Conservation (phyloP, 2,888 invertebrate species). For the Cabera pusaria region DNA sequence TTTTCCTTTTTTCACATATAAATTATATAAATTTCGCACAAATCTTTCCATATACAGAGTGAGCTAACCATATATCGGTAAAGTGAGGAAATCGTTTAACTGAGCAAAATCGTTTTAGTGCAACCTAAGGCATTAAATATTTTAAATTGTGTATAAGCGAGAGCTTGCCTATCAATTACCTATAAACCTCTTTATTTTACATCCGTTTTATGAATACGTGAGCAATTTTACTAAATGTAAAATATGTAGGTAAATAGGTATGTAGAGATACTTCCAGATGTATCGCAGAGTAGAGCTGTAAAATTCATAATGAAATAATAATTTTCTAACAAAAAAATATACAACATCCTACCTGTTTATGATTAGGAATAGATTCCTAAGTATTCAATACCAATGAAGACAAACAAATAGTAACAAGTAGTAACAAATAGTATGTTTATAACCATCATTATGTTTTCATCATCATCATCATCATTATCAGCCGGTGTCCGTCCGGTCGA, state of each 20-base stretch:
- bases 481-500: too few species aligned
- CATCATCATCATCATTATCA: too few species aligned
- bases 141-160: conserved; percentile 29
- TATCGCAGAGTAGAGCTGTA: conserved; percentile 5
- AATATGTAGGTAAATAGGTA: too few species aligned
- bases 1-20: conserved; percentile 52
- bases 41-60: conserved; percentile 38
- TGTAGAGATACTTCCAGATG: conserved; percentile 12
- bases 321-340: too few species aligned
- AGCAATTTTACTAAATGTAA: conserved; percentile 17
- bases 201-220: conserved; percentile 27
- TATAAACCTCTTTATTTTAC: conserved; percentile 33
- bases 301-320: too few species aligned
- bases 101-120: conserved; percentile 25
- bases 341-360: too few species aligned
- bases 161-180: conserved; percentile 34
- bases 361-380: too few species aligned
- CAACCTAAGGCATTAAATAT: conserved; percentile 27
- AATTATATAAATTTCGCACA: conserved; percentile 38
- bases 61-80: conserved; percentile 45
- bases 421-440: too few species aligned
- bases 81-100: conserved; percentile 40
- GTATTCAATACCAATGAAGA: too few species aligned
- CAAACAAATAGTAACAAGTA: too few species aligned
- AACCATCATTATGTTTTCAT: too few species aligned